These are phyloP conservation scores for Antitype chi DNA, from an alignment of 2,888 invertebrate species.

Conservation along the genomic window DNA sequence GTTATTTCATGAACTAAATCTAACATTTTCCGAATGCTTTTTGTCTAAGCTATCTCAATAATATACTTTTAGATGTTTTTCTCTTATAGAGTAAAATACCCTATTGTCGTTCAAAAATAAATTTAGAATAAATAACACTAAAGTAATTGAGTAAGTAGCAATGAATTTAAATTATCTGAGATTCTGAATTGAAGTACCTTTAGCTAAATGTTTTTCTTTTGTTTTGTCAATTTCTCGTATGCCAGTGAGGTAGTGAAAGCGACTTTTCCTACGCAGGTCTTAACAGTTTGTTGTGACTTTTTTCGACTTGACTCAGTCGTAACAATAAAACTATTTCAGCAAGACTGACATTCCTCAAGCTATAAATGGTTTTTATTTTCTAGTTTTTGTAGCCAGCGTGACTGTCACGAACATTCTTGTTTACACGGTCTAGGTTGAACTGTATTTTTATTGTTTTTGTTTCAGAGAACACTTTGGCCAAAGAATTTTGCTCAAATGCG, in stretches of 20 bases:
- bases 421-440: slow-evolving; percentile 15
- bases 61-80: too few species aligned
- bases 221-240: slow-evolving; percentile 19
- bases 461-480: slow-evolving; percentile 96
- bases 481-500: slow-evolving; percentile 95
- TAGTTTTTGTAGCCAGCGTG: not conserved
- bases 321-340: slow-evolving; percentile 51
- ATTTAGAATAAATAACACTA: not conserved
- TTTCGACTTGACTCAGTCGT: slow-evolving; percentile 14
- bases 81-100: too few species aligned
- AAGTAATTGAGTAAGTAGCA: slow-evolving; percentile 5
- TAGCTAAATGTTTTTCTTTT: slow-evolving; percentile 14
- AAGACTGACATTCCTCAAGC: slow-evolving; percentile 24
- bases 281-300: slow-evolving; percentile 19
- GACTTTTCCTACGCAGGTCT: not conserved
- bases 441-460: slow-evolving; percentile 59
- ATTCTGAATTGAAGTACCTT: slow-evolving; percentile 7
- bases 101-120: not conserved
- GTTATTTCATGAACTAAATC: too few species aligned
- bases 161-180: not conserved
- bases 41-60: too few species aligned
- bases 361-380: slow-evolving; percentile 39
- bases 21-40: too few species aligned
- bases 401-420: slow-evolving; percentile 39
- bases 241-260: slow-evolving; percentile 36